Evolutionary conservation across 2,113 vertebrate species (phyloP), one percentile per base, ranked within the genome.

Genomic region (Chunga burmeisteri): DNA sequence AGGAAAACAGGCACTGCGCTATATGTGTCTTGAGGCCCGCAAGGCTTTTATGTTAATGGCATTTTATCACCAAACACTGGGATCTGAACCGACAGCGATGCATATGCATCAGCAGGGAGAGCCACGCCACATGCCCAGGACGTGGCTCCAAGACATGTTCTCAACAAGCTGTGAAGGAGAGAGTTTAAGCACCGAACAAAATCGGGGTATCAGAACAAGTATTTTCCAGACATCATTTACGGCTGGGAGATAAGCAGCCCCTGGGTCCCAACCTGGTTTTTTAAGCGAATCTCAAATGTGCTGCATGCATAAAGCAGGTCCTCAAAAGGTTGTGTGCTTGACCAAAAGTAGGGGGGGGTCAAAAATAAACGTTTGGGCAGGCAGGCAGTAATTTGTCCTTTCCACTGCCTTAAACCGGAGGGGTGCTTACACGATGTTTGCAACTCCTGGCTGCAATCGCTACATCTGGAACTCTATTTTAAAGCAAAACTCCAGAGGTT

Each of bases 341-440:
- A 7, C 27, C 7, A 42, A 71, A 78, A 74, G 12, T 47, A 32
- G 0, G 13, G 10, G 32, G 2, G 0, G 13, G 14, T 55, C 34
- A 53, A 42, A 71, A 81, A 52, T 8, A 12, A 9, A 21, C 38
- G 27, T 49, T 34, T 55, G 23, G n/a, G 29, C 7, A 8, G 36
- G n/a, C 55, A 84, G 58, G 19, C n/a, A 11, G 11, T 4, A 21
- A 36, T 74, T 62, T 52, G 30, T 22, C 56, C 49, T 38, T 81
- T 30, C 27, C 52, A 20, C 25, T 42, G 55, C 42, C 81, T 56
- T 40, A 56, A 65, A 38, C 11, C 22, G 4, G 29, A 32, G 36
- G 8, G 42, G n/a, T 27, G 36, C 34, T 63, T 3, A 7, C 0
- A 2, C 0, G 7, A 17, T 2, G 19, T 11, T 34, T 20, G 40